A percentile compares a stretch with the other conserved stretches of the same genome.
Evolutionary conservation across 2,888 invertebrate species (phyloP).

Genomic region (Ectemnius lituratus): DNA sequence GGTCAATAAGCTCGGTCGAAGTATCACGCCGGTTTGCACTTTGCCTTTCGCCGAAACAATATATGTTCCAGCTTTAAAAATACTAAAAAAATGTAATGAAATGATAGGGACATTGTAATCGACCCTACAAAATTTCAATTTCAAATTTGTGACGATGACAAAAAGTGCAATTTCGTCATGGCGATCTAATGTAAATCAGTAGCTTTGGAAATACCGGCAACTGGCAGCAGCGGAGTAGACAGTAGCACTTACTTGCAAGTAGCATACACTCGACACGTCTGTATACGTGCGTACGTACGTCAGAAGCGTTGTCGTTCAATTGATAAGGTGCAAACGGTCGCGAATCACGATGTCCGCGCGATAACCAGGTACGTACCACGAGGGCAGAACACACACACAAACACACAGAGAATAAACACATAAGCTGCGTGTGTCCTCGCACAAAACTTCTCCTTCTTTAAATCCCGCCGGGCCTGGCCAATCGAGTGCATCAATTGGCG

Average conservation of each 20-base stretch:
- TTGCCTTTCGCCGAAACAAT: too few relatives aligned
- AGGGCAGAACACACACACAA: too few relatives aligned
- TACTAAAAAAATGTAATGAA: too few relatives aligned
- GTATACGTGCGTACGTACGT: background rate
- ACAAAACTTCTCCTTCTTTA: background rate
- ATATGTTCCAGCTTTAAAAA: too few relatives aligned
- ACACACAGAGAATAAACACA: background rate
- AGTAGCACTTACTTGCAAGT: background rate
- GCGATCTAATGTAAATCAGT: background rate
- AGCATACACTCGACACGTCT: too few relatives aligned
- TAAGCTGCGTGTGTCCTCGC: background rate
- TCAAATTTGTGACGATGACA: background rate
- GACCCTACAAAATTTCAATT: background rate
- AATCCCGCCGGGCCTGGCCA: constrained; percentile 9
- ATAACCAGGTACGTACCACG: constrained; percentile 8
- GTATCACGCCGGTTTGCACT: too few relatives aligned
- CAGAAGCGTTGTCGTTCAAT: background rate
- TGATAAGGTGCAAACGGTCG: background rate
- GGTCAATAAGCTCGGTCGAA: constrained; percentile 13
- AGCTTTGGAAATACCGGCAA: background rate
- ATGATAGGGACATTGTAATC: background rate
- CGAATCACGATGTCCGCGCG: constrained; percentile 4
- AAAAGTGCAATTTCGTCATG: background rate
- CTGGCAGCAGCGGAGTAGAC: background rate
- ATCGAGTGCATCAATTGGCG: constrained; percentile 36